These are phyloP conservation scores for Geotrupes spiniger DNA, from an alignment of 2,888 invertebrate species.

Conservation along the genomic window DNA sequence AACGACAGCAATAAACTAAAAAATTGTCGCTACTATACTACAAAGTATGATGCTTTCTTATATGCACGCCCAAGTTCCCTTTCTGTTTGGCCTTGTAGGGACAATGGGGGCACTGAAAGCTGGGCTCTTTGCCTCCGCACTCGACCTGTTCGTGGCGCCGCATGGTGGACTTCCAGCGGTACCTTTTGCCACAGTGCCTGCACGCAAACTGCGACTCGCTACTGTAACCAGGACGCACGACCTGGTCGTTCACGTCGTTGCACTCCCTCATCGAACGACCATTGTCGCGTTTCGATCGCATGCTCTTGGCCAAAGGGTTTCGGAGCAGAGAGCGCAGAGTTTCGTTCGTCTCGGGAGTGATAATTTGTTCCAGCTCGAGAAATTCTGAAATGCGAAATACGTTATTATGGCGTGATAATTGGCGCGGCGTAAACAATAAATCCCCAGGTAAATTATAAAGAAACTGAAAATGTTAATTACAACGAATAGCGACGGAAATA, in stretches of 20 bases:
- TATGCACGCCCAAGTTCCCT: conserved; percentile 78
- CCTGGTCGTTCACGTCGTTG: conserved; percentile 27
- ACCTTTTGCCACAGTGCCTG: conserved; percentile 80
- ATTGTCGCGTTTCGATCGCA: conserved; percentile 23
- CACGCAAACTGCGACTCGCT: conserved; percentile 67
- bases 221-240: conserved; percentile 48
- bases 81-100: conserved; percentile 77
- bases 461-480: conserved; percentile 17
- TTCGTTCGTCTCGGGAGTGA: conserved; percentile 36
- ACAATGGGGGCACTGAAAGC: conserved; percentile 78
- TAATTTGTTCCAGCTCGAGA: conserved; percentile 43
- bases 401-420: conserved; percentile 3
- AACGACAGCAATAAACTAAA: too few relatives aligned
- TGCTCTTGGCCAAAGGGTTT: conserved; percentile 22
- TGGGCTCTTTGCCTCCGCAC: conserved; percentile 77
- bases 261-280: conserved; percentile 36
- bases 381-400: conserved; percentile 38
- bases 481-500: conserved; percentile 14
- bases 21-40: background rate
- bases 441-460: conserved; percentile 21
- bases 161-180: conserved; percentile 83
- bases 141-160: conserved; percentile 80
- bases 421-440: conserved; percentile 16
- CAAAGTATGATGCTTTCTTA: conserved; percentile 69
- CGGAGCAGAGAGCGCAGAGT: conserved; percentile 27